Conservation (phyloP, 2,113 vertebrate genomes). For the Sinocyclocheilus anophthalmus region DNA sequence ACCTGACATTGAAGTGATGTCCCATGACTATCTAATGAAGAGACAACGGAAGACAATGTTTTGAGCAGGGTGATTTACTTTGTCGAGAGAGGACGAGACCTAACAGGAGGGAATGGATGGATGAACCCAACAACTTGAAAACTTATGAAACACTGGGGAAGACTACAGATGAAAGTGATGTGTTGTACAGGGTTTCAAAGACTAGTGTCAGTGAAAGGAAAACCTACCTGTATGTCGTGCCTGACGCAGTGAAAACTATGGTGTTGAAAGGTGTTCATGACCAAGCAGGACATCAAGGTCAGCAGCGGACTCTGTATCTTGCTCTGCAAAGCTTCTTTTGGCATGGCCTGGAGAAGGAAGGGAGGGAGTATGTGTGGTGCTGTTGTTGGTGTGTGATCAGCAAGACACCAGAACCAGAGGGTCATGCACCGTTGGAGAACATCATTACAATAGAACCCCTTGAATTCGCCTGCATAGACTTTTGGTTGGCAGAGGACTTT, state of each 20-base stretch:
- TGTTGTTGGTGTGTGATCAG: constrained; percentile 27
- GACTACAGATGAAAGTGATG: background rate
- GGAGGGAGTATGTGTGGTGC: constrained; percentile 1
- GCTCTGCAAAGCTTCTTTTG: constrained; percentile 11
- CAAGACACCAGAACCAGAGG: constrained; percentile 44
- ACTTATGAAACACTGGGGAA: background rate
- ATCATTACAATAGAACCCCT: background rate
- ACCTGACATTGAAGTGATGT: background rate
- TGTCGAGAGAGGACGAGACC: background rate
- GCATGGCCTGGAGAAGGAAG: constrained; percentile 24
- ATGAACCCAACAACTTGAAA: background rate
- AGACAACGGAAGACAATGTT: background rate
- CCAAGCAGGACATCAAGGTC: background rate
- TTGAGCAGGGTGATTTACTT: background rate
- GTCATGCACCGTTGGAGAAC: constrained; percentile 13
- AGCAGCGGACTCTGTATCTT: background rate
- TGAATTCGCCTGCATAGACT: background rate
- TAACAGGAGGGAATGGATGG: background rate
- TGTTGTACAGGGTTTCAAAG: constrained; percentile 2
- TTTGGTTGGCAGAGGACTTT: background rate
- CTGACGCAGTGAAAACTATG: background rate
- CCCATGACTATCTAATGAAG: background rate
- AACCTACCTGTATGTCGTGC: background rate
- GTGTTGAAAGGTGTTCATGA: constrained; percentile 12
- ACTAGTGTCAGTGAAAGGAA: background rate